Conservation (phyloP, 2,113 vertebrate species). For the Pica pica region DNA sequence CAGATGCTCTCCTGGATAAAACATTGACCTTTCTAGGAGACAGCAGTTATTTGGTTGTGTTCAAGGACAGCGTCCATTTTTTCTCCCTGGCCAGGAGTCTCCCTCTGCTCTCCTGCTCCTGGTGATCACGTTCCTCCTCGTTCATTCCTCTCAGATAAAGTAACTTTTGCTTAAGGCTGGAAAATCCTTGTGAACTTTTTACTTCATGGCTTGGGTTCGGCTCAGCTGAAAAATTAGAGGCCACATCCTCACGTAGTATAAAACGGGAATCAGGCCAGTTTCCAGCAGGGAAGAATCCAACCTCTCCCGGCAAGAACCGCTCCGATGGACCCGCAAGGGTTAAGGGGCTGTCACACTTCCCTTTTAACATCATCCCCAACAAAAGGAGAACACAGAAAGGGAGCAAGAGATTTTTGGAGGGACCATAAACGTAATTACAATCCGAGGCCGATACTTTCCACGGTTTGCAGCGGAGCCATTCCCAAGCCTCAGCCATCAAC, state of each 20-base stretch:
- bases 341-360: background rate
- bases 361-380: background rate
- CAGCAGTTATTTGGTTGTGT: background rate
- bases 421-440: background rate
- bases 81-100: background rate
- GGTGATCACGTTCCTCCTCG: background rate
- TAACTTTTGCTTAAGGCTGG: background rate
- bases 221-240: constrained; percentile 1
- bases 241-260: background rate
- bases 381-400: background rate
- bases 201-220: background rate
- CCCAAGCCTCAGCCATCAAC: background rate
- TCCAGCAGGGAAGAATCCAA: constrained; percentile 10
- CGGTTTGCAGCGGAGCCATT: background rate
- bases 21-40: background rate
- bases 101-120: background rate
- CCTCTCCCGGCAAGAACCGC: background rate
- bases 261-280: background rate
- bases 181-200: constrained; percentile 37
- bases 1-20: background rate
- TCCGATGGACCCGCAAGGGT: fast-evolving
- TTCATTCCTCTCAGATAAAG: constrained; percentile 34
- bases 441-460: background rate
- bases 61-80: background rate
- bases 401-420: background rate